Evolutionary conservation across 2,888 invertebrate species (phyloP).

Genomic region (Dasysyrphus albostriatus): DNA sequence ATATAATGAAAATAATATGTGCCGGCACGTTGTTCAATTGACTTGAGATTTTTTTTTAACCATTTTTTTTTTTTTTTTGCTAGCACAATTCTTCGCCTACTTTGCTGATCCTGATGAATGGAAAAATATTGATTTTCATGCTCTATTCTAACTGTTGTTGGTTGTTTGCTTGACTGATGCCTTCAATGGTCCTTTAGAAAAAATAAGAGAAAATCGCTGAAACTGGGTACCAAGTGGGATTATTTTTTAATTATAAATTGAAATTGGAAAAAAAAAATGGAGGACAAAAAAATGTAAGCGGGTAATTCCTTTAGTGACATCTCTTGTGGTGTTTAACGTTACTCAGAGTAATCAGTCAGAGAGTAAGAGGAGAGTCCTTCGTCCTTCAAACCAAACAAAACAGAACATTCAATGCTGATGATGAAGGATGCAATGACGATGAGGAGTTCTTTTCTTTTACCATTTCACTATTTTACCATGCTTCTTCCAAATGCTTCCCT

Average conservation of each 20-base stretch:
- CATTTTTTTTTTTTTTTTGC: neutral
- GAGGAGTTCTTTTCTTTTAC: constrained; percentile 40
- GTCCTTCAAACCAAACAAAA: constrained; percentile 27
- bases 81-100: constrained; percentile 42
- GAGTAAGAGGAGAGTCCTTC: neutral
- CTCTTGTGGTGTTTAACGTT: constrained; percentile 63
- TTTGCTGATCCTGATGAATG: constrained; percentile 42
- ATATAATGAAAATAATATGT: constrained; percentile 43
- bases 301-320: constrained; percentile 63
- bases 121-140: constrained; percentile 65
- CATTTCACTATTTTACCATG: constrained; percentile 11
- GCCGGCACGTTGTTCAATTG: constrained; percentile 55
- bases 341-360: constrained; percentile 56
- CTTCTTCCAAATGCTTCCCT: too few relatives aligned
- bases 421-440: constrained; percentile 53
- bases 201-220: constrained; percentile 23
- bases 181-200: constrained; percentile 42
- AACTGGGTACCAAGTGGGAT: constrained; percentile 64
- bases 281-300: constrained; percentile 31
- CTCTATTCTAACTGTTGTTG: constrained; percentile 50
- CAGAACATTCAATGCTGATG: constrained; percentile 13
- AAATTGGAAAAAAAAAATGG: constrained; percentile 53
- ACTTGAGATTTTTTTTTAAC: constrained; percentile 41
- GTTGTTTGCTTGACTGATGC: constrained; percentile 35
- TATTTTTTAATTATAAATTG: constrained; percentile 70